Conservation (phyloP, 1,140 invertebrate genomes). For the Ips typographus region DNA sequence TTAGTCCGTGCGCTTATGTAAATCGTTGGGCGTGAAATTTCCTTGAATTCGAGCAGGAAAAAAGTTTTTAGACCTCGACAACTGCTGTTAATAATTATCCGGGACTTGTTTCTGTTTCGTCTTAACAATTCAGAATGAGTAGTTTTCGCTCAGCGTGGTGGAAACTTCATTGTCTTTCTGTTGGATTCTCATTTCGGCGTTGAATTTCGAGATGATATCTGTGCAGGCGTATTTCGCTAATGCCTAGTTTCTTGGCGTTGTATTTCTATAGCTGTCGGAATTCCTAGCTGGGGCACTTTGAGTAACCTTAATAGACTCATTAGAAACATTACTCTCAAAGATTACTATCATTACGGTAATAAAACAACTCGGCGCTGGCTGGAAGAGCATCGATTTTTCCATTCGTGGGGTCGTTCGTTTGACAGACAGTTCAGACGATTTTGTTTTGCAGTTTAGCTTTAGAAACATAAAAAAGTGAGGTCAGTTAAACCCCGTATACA, state of each 20-base stretch:
- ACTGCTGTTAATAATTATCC: background rate
- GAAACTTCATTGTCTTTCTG: conserved; percentile 9
- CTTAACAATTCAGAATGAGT: background rate
- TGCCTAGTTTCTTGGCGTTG: background rate
- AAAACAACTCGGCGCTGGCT: background rate
- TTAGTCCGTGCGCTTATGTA: background rate
- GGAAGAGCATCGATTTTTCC: background rate
- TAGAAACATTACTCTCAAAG: background rate
- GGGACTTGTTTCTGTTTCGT: background rate
- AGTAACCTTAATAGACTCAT: conserved; percentile 1
- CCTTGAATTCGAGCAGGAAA: no score
- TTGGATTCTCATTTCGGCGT: conserved; percentile 1
- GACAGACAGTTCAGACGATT: background rate
- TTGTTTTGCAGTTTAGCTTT: background rate
- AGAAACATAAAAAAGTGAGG: background rate
- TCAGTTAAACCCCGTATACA: no score
- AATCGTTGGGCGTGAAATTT: no score
- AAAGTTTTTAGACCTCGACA: no score
- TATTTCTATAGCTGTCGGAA: background rate
- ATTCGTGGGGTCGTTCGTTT: background rate
- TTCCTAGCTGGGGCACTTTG: conserved; percentile 5
- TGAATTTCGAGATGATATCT: conserved; percentile 2
- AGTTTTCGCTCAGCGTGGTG: conserved; percentile 1
- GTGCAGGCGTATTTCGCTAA: conserved; percentile 1
- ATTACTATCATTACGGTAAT: background rate